Base-by-base conservation (phyloP, 1,140 invertebrate species). In the Bombus waltoni region DNA sequence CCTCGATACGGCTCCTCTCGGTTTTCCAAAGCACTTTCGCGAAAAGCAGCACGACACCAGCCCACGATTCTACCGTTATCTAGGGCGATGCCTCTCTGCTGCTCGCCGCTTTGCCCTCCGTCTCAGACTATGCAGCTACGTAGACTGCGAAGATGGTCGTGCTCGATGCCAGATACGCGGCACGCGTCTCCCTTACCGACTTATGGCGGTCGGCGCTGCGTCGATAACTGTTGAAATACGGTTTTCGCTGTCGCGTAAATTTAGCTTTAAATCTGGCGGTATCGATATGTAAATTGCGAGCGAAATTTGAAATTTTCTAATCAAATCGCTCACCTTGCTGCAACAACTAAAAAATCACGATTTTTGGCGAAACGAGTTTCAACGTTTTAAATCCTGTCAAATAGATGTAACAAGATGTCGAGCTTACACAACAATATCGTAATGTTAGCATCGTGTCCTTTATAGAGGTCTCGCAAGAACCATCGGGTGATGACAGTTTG, bases 61-160 rank as follows among this genome's bases (percentile, higher is more conserved):
- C 83, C 88, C 93, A 92, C 91, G 92, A 94, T 93, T 94, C 92
- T 93, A 94, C 94, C 94, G 93, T 94, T 94, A 94, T 94, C 93
- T 94, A 93, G 94, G 94, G 94, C 94, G 94, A 94, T 94, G 94
- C 93, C 93, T 94, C 93, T 92, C 88, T 86, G 88, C 89, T 89
- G 81, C 88, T 90, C 87, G 87, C 90, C 86, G 90, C 76, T 89
- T 88, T 83, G 89, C 88, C 90, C 89, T 91, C 89, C 88, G 85
- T 71, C 81, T 74, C 81, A 68, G 81, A 77, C 38, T 74, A 83
- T 62, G 59, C 59, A 22, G 47, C 44, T 25, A 53, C 74, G 57
- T 62, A 62, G 68, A 71, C 66, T 44, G 32, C 40, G 4, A 35
- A 40, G 66, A 62, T 72, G 76, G 73, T 10, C 57, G 80, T 71